phyloP scores from a whole-genome alignment of 2,797 vertebrate species.

The Gila robusta region DNA sequence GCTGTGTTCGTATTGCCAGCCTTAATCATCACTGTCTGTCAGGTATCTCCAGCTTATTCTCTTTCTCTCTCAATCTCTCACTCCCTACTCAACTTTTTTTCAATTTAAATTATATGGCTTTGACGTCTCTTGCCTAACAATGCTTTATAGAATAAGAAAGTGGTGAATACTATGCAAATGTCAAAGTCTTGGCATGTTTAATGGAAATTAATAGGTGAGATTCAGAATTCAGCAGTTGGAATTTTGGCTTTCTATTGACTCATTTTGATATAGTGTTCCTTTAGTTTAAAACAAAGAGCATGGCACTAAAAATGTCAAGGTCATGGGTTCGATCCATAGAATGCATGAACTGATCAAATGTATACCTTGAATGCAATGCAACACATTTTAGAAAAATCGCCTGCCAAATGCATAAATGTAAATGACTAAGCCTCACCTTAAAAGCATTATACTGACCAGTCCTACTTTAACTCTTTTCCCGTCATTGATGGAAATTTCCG shows the following conservation, averaged over 20 bases:
- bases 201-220: not conserved
- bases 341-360: not conserved
- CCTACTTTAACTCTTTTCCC: too few relatives aligned
- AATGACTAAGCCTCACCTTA: not conserved
- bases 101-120: not conserved
- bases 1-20: slow-evolving; percentile 85
- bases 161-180: not conserved
- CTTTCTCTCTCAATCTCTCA: not conserved
- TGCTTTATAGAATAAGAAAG: not conserved
- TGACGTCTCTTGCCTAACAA: not conserved
- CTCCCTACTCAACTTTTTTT: not conserved
- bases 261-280: not conserved
- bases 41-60: slow-evolving; percentile 64
- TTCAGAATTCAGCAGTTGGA: too few relatives aligned
- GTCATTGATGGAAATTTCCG: too few relatives aligned
- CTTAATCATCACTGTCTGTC: slow-evolving; percentile 83
- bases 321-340: not conserved
- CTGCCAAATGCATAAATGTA: not conserved
- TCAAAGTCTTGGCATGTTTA: slow-evolving; percentile 22
- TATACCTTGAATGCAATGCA: not conserved
- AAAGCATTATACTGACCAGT: not conserved
- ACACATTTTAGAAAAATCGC: not conserved
- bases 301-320: not conserved
- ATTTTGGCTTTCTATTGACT: not conserved
- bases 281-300: not conserved